Percentiles rank a stretch among this genome's conserved stretches.
These are phyloP conservation scores for Leistus spinibarbis DNA, from an alignment of 2,888 invertebrate species.

Conservation along the genomic window DNA sequence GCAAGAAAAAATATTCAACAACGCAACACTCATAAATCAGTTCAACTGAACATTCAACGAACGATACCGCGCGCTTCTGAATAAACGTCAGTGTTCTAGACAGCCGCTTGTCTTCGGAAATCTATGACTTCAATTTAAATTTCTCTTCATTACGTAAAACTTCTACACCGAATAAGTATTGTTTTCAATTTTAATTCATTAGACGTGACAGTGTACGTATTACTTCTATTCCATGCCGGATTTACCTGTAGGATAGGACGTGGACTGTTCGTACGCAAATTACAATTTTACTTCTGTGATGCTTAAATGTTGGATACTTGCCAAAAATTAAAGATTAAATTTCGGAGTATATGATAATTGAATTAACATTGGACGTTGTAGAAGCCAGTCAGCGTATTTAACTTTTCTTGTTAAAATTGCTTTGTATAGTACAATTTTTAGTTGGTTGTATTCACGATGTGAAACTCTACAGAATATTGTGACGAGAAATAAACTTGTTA, in stretches of 20 bases:
- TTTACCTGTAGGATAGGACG: background rate
- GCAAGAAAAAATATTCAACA: conserved; percentile 24
- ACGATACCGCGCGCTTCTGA: background rate
- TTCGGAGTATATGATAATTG: background rate
- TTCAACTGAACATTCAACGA: background rate
- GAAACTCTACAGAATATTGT: no score
- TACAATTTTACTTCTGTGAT: background rate
- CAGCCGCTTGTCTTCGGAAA: conserved; percentile 13
- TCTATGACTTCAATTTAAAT: conserved; percentile 12
- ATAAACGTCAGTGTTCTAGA: conserved; percentile 8
- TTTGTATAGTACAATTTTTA: no score
- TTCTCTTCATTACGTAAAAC: conserved; percentile 19
- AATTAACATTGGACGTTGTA: background rate
- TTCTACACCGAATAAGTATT: conserved; percentile 13
- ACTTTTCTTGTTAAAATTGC: background rate
- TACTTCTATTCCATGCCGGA: background rate
- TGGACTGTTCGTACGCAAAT: background rate
- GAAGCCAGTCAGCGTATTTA: background rate
- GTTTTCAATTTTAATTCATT: conserved; percentile 25
- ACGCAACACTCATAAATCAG: conserved; percentile 28
- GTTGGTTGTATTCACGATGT: no score
- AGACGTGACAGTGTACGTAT: background rate
- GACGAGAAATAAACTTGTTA: no score
- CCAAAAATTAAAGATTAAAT: background rate
- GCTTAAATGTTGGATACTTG: background rate